Evolutionary conservation across 23 tunicate species (phyloP), one percentile per base, ranked within the genome.

Genomic region (Halocynthia roretzi): DNA sequence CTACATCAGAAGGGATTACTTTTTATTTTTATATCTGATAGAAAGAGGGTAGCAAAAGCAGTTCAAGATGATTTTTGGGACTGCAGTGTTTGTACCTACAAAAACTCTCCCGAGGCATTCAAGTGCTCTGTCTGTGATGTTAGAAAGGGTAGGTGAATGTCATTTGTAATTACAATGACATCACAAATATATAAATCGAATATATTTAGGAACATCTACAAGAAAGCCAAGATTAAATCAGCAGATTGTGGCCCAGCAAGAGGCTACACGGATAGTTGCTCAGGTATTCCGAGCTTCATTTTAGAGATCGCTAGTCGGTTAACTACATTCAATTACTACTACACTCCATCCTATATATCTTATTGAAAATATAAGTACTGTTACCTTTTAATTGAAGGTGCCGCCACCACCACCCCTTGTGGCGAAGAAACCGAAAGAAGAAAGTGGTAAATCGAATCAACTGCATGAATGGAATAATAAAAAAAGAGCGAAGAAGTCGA

Each of bases 231-330:
- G 83, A 60, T 77, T 88, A 23, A 88, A 75, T 73, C 95, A 88
- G 48, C 95, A 88, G 17, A 88, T 88, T 51, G 95, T 88, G 7
- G 95, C 87, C 20, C 95, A 88, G 53, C 95, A 88, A 74, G 95
- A 88, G 74, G 95, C 88, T 9, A 87, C 94, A 22, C 69, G 87
- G 44, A 19, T 74, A 8, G 78, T 74, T 74, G 56, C 78, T 56
- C 44, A 31, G 44, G 17, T 74, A 74, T 50, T 64, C 14, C 78
- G 56, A 48, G 78, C 6, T 0, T 10, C 48, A 65, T 14, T 14
- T 58, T 15, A 15, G 15, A 14, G 63, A 31, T 4, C 44, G 44
- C 44, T 31, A 31, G 44, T 31, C 44, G 4, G 44, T 31, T 31
- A 4, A 31, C 44, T 31, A 1, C 44, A 31, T 31, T 31, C 44